Percentiles rank a stretch among this genome's conserved stretches.
Conservation (phyloP, 2,797 vertebrate species). For the Sarcoramphus papa region DNA sequence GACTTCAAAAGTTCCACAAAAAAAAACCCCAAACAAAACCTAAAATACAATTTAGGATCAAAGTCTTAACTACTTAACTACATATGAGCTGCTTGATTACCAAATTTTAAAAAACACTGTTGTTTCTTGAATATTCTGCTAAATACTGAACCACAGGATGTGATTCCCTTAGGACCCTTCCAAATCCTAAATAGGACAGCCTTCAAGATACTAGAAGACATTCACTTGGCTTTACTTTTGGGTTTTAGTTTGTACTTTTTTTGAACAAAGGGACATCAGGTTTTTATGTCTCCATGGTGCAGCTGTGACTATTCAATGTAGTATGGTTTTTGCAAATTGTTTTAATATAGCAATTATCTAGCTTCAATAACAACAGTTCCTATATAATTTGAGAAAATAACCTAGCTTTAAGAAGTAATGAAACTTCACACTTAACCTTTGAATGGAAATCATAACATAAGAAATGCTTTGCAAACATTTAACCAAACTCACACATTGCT, state of each 20-base stretch:
- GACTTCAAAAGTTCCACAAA: background rate
- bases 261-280: background rate
- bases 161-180: background rate
- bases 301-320: background rate
- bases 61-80: background rate
- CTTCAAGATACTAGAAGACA: background rate
- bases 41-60: background rate
- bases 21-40: background rate
- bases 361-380: background rate
- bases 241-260: background rate
- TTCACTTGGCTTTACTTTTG: background rate
- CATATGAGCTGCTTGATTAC: background rate
- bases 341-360: slow-evolving; percentile 17
- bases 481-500: background rate
- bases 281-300: background rate
- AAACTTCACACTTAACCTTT: slow-evolving; percentile 19
- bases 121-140: background rate
- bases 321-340: background rate
- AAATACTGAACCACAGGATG: background rate
- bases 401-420: background rate
- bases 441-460: background rate
- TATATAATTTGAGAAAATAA: background rate
- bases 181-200: background rate
- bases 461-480: background rate
- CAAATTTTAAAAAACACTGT: background rate